Evolutionary conservation across 2,888 invertebrate species (phyloP).

Genomic region (Amphipoea lucens): DNA sequence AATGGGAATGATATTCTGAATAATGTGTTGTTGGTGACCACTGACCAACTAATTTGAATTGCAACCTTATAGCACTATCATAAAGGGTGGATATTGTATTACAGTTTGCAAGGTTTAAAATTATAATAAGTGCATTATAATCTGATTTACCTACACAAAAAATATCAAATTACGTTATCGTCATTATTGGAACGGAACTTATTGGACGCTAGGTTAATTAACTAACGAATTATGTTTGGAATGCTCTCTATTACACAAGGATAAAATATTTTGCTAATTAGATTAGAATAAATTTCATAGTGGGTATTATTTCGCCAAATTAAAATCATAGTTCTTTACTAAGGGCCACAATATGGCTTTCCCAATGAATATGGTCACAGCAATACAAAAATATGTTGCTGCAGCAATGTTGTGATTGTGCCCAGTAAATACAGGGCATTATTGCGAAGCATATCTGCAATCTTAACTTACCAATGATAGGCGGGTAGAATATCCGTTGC

Average conservation of each 20-base stretch:
- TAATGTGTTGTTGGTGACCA: background rate
- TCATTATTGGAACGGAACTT: constrained; percentile 20
- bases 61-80: background rate
- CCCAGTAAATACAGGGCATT: background rate
- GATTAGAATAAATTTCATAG: constrained; percentile 2
- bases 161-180: constrained; percentile 7
- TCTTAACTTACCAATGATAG: constrained; percentile 90
- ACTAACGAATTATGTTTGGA: constrained; percentile 12
- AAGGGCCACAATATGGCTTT: background rate
- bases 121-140: background rate
- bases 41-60: background rate
- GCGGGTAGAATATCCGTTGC: constrained; percentile 91
- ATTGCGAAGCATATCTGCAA: background rate
- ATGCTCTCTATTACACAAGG: background rate
- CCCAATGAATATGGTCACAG: background rate
- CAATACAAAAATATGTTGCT: background rate
- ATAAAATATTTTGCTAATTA: constrained; percentile 11
- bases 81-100: background rate
- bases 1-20: background rate
- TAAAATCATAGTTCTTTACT: background rate
- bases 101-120: background rate
- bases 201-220: constrained; percentile 4
- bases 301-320: constrained; percentile 2
- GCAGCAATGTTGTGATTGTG: no score
- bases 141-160: background rate